Conservation (phyloP, 2,113 vertebrate genomes). For the Trematocara zebra region DNA sequence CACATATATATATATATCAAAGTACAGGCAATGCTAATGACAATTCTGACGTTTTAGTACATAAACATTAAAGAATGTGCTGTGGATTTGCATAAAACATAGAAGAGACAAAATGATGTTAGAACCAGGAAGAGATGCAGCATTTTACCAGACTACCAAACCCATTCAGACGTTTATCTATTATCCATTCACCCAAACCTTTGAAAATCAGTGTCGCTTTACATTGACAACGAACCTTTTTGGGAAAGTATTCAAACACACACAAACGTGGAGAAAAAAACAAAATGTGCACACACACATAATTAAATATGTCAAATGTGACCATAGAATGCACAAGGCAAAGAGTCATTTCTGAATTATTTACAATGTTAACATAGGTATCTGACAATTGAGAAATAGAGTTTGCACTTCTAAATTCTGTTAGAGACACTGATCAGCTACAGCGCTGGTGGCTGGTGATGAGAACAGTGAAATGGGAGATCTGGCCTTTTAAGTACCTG, state of each 20-base stretch:
- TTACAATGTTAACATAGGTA: background rate
- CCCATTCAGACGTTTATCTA: background rate
- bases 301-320: background rate
- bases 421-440: background rate
- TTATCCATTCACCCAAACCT: background rate
- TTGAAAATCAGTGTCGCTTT: background rate
- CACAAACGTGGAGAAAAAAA: background rate
- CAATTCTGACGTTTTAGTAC: slow-evolving; percentile 14
- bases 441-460: slow-evolving; percentile 19
- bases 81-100: slow-evolving; percentile 31
- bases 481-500: background rate
- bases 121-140: background rate
- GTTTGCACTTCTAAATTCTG: background rate
- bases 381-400: background rate
- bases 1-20: slow-evolving; percentile 19
- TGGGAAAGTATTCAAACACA: background rate
- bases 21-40: slow-evolving; percentile 13
- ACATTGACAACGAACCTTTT: background rate
- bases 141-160: background rate
- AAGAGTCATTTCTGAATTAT: background rate
- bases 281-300: background rate
- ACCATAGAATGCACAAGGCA: slow-evolving; percentile 6
- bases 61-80: background rate
- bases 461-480: background rate
- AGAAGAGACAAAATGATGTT: background rate